A percentile compares a stretch with the other conserved stretches of the same genome.
phyloP scores from a whole-genome alignment of 2,113 vertebrate species.

The Apteryx mantelli region DNA sequence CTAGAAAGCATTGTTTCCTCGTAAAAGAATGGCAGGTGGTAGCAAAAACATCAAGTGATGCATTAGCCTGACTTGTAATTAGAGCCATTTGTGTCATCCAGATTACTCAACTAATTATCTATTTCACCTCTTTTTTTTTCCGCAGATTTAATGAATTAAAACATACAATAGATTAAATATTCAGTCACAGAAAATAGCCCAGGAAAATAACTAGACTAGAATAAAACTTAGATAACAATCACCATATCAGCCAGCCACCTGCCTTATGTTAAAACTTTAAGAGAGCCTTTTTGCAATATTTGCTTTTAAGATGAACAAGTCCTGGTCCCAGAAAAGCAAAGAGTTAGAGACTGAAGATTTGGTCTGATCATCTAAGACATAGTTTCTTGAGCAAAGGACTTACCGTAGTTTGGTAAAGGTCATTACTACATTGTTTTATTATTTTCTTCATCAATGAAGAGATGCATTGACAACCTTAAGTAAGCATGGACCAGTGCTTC shows the following conservation, averaged over 20 bases:
- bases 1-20: neutral
- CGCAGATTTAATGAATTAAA: neutral
- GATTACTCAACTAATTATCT: conserved; percentile 1
- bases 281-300: neutral
- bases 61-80: neutral
- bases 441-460: neutral
- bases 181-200: neutral
- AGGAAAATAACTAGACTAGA: neutral
- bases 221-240: neutral
- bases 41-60: neutral
- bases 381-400: neutral
- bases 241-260: neutral
- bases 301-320: neutral
- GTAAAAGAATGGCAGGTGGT: neutral
- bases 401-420: neutral
- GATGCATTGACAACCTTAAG: neutral
- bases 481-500: neutral
- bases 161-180: neutral
- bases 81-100: neutral
- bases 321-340: neutral
- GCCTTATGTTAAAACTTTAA: neutral
- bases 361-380: neutral
- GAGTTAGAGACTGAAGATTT: neutral
- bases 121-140: neutral
- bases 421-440: neutral